Evolutionary conservation across 2,113 vertebrate genomes (phyloP).

Genomic region (Xenopus laevis): DNA sequence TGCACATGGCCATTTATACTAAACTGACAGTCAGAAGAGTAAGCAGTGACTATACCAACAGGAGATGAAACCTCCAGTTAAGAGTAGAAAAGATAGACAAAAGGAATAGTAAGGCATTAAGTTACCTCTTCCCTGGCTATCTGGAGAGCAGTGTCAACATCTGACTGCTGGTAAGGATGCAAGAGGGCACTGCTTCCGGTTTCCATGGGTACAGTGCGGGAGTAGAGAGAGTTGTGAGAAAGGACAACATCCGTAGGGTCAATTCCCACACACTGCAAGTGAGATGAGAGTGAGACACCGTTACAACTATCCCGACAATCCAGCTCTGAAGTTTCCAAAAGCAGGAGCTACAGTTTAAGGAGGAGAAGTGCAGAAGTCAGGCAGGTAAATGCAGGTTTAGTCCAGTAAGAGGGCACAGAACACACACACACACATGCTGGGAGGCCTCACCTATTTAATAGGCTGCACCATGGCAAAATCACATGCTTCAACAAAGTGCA

Average conservation of each 20-base stretch:
- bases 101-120: neutral
- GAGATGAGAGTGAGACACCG: neutral
- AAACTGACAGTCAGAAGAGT: too few species aligned
- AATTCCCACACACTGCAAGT: conserved; percentile 76
- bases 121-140: conserved; percentile 88
- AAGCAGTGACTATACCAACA: too few species aligned
- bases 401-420: neutral
- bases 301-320: neutral
- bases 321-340: neutral
- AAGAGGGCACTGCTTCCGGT: conserved; percentile 48
- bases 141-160: conserved; percentile 82
- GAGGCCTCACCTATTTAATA: too few species aligned
- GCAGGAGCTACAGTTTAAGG: neutral
- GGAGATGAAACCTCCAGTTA: too few species aligned
- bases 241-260: conserved; percentile 74
- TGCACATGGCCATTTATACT: too few species aligned
- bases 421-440: neutral
- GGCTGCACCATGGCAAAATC: neutral
- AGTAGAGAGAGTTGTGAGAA: conserved; percentile 82
- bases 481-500: neutral
- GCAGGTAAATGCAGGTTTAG: neutral
- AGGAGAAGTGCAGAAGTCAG: neutral
- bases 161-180: conserved; percentile 73
- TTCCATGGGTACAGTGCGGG: conserved; percentile 71
- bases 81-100: too few species aligned